Evolutionary conservation across 2,797 vertebrate genomes (phyloP), one percentile per base, ranked within the genome.

Genomic region (Oreortyx pictus): DNA sequence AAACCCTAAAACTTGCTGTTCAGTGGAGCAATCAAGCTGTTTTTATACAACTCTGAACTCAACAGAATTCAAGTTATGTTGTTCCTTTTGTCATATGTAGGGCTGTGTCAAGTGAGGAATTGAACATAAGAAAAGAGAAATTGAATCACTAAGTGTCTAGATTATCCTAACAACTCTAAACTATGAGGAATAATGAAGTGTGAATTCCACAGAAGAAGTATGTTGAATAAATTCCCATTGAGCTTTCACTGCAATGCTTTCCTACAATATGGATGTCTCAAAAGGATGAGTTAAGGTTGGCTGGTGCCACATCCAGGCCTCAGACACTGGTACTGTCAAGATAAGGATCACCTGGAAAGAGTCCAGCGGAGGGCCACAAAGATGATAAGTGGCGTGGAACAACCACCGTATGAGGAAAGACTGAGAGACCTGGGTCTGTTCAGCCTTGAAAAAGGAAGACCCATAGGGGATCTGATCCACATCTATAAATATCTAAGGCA

Each of bases 61-160:
- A 50, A 8, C 14, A 88, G 75, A 89, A 80, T n/a, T 67, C 7
- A n/a, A 54, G 8, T 35, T 29, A 7, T 0, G 2, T 50, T 88
- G 19, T 62, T 90, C n/a, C 1, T 71, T 72, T 54, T 72, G 23
- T 86, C 49, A 33, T 65, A 25, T 14, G 10, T 44, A 66, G 62
- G 49, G 31, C 33, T 75, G 20, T 47, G 43, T 71, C 20, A 31
- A 62, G 27, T 43, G 31, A 67, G 19, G 18, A 86, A 52, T 62
- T 44, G 54, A 73, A 73, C 1, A 6, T 7, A 25, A 23, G 6
- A 11, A 4, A 3, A 5, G 7, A 3, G 20, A 27, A 39, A 19
- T 18, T 25, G 50, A 59, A 59, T 41, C 41, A 8, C 25, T 3
- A 62, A 31, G 10, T 57, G 27, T 43, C 52, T 82, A 43, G 41